Percentiles rank a stretch among this genome's conserved stretches.
Evolutionary conservation across 2,113 vertebrate species (phyloP).

Genomic region (Fregetta grallaria): DNA sequence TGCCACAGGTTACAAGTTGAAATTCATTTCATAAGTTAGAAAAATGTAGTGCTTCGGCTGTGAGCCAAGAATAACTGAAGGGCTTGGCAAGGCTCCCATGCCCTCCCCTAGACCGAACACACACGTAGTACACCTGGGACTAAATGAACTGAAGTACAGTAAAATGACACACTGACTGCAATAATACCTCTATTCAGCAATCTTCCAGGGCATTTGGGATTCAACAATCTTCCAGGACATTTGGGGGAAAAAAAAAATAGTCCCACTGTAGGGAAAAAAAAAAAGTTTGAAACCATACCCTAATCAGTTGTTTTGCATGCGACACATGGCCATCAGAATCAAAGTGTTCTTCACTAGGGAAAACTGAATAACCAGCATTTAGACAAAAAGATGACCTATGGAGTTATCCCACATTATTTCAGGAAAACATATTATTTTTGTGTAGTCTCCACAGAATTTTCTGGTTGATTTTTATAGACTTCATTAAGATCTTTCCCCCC

Average conservation of each 20-base stretch:
- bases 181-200: constrained; percentile 64
- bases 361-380: neutral
- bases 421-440: neutral
- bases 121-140: constrained; percentile 63
- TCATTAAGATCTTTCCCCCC: neutral
- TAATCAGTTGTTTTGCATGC: neutral
- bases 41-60: constrained; percentile 68
- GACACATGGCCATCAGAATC: neutral
- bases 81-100: constrained; percentile 56
- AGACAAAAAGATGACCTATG: neutral
- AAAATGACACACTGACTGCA: constrained; percentile 62
- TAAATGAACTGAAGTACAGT: constrained; percentile 64
- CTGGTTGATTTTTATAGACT: neutral
- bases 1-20: constrained; percentile 69
- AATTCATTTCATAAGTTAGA: constrained; percentile 63
- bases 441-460: constrained; percentile 34
- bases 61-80: constrained; percentile 57
- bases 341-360: neutral
- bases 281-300: neutral
- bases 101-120: constrained; percentile 54
- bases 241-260: neutral
- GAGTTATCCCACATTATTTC: neutral
- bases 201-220: neutral
- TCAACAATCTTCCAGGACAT: constrained; percentile 33
- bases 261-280: neutral